Conservation (phyloP, 1,140 invertebrate genomes). For the Apis dorsata region DNA sequence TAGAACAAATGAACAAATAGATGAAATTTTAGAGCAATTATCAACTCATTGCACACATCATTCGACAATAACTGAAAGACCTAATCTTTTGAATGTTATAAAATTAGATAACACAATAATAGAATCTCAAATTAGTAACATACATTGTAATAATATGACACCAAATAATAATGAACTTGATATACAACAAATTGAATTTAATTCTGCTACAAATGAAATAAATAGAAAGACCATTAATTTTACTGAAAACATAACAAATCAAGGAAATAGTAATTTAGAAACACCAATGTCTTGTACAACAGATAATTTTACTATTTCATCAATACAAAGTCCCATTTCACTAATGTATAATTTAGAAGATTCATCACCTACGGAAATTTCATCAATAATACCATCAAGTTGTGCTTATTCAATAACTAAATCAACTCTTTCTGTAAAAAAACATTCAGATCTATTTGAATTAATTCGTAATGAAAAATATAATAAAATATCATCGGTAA, state of each 20-base stretch:
- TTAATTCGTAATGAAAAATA: neutral
- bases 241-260: neutral
- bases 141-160: constrained; percentile 70
- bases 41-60: neutral
- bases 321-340: constrained; percentile 66
- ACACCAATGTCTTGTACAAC: constrained; percentile 78
- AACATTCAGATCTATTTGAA: constrained; percentile 30
- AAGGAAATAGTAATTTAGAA: constrained; percentile 38
- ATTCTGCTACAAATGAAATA: neutral
- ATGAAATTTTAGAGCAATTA: neutral
- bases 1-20: neutral
- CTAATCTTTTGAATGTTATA: constrained; percentile 56
- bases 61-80: constrained; percentile 32
- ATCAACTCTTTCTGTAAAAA: constrained; percentile 6
- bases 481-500: neutral
- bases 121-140: constrained; percentile 62
- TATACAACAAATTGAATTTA: neutral
- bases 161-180: constrained; percentile 70
- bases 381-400: constrained; percentile 12
- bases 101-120: constrained; percentile 67
- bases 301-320: constrained; percentile 70
- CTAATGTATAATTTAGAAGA: constrained; percentile 70
- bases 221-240: neutral
- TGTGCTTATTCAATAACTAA: constrained; percentile 12
- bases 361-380: constrained; percentile 43